These are phyloP conservation scores for Dasypolia templi DNA, from an alignment of 2,888 invertebrate genomes.

Conservation along the genomic window DNA sequence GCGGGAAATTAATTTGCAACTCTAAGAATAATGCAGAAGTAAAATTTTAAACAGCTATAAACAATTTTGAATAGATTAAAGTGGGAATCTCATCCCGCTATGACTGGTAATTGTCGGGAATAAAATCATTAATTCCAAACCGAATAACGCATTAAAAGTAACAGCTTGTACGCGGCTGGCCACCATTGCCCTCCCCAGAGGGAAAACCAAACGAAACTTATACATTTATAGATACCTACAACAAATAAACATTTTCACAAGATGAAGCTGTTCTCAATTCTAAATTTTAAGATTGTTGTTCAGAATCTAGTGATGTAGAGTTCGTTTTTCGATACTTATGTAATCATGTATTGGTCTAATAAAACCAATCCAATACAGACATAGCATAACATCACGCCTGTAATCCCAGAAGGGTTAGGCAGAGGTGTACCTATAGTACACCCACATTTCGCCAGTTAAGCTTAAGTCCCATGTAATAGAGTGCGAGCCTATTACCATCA, in stretches of 20 bases:
- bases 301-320: neutral
- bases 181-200: conserved; percentile 65
- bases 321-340: neutral
- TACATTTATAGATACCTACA: conserved; percentile 30
- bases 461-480: too few relatives aligned
- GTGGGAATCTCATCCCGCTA: conserved; percentile 77
- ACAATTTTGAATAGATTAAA: conserved; percentile 80
- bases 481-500: too few relatives aligned
- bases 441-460: too few relatives aligned
- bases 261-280: neutral
- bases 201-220: conserved; percentile 49
- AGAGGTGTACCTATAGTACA: too few relatives aligned
- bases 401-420: too few relatives aligned
- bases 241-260: conserved; percentile 38
- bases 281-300: neutral
- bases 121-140: conserved; percentile 90
- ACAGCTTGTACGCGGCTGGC: conserved; percentile 86
- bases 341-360: neutral
- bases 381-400: too few relatives aligned
- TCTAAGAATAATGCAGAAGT: conserved; percentile 58
- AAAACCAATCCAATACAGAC: too few relatives aligned
- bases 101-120: conserved; percentile 84
- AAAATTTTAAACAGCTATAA: conserved; percentile 74
- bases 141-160: conserved; percentile 90
- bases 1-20: conserved; percentile 33